Evolutionary conservation across 1,140 invertebrate genomes (phyloP), one percentile per base, ranked within the genome.

Genomic region (Cepaea nemoralis): DNA sequence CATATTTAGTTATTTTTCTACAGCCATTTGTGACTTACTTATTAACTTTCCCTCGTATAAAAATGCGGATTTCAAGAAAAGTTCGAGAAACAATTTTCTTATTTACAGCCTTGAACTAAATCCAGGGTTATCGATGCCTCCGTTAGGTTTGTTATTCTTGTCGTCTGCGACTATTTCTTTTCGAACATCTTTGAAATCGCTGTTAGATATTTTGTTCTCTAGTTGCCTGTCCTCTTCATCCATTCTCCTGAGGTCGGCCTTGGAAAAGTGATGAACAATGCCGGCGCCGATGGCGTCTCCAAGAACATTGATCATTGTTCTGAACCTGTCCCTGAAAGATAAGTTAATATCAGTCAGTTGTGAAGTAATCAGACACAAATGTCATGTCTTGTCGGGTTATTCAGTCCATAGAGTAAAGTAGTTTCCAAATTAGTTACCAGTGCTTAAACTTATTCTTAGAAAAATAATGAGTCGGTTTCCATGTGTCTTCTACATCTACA

Each of bases 271-370:
- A 82, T 92, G 83, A 0, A 94, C 93, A 42, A 94, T 93, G 12
- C 93, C 94, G 14, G 93, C 93, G 24, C 93, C 94, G 83, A 92
- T 91, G 8, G 92, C 91, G 86, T 94, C 94, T 0, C 94, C 93
- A 6, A 94, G 84, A 33, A 94, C 93, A 85, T 94, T 94, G 71
- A 94, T 90, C 0, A 91, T 88, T 8, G 94, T 94, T 27, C 94
- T 88, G 67, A 94, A 91, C 45, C 94, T 90, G 84, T 94, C 94
- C 31, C 93, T 94, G 83, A 63, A 89, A 42, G 35, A 66, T 8
- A 33, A 83, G 48, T 40, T 67, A 33, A 83, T 70, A 66, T 77
- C 42, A 50, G 22, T 16, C 24, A 31, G 16, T 48, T 31, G 40
- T 33, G 45, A 80, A 40, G 19, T 63, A 73, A 35, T 33, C 66